Percentiles rank a stretch among this genome's conserved stretches.
These are phyloP conservation scores for Sinella curviseta DNA, from an alignment of 1,140 invertebrate genomes.

Conservation along the genomic window DNA sequence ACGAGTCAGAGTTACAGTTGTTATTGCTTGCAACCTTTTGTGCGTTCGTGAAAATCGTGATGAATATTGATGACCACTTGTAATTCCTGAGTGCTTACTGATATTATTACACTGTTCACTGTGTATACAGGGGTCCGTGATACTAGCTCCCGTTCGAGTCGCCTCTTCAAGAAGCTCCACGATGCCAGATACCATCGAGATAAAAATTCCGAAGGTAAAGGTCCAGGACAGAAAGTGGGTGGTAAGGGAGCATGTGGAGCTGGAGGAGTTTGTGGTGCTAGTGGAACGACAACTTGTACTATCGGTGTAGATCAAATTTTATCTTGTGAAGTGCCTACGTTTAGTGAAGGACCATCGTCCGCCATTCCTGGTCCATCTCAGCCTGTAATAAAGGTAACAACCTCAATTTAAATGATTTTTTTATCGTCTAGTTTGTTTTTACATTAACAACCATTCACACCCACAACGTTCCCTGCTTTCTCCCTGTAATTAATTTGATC, in stretches of 20 bases:
- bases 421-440: too few species aligned
- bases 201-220: constrained; percentile 34
- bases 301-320: constrained; percentile 9
- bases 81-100: background rate
- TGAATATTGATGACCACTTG: constrained; percentile 11
- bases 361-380: constrained; percentile 6
- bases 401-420: background rate
- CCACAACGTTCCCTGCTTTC: background rate
- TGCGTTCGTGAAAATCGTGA: constrained; percentile 10
- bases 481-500: background rate
- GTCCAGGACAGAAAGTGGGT: background rate
- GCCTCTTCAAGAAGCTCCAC: constrained; percentile 49
- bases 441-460: background rate
- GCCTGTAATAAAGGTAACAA: constrained; percentile 18
- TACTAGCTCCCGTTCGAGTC: constrained; percentile 44
- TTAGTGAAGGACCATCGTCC: constrained; percentile 11
- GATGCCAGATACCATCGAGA: constrained; percentile 43
- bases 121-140: constrained; percentile 40
- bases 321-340: constrained; percentile 14
- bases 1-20: background rate
- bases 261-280: background rate
- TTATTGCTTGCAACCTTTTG: background rate
- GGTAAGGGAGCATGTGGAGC: constrained; percentile 7
- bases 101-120: background rate
- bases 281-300: background rate